Conservation (phyloP, 2,113 vertebrate species). For the Oplegnathus fasciatus region DNA sequence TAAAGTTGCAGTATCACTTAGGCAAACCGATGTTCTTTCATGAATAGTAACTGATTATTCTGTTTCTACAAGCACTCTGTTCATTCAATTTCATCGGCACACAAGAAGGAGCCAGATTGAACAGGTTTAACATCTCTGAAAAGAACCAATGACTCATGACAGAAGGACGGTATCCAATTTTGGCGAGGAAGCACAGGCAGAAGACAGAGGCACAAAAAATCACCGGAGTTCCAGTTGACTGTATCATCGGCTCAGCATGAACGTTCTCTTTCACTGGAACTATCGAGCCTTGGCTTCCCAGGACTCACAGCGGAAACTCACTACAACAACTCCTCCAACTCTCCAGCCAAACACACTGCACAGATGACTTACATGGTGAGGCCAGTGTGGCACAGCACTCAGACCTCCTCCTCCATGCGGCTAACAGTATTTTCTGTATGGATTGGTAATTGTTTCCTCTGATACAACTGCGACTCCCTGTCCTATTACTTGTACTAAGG, state of each 20-base stretch:
- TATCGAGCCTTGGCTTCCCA: conserved; percentile 60
- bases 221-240: conserved; percentile 64
- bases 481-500: too few relatives aligned
- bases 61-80: conserved; percentile 49
- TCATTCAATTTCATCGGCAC: conserved; percentile 61
- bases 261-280: conserved; percentile 62
- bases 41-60: conserved; percentile 47
- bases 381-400: conserved; percentile 7
- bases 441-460: neutral
- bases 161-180: conserved; percentile 70
- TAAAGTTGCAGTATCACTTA: conserved; percentile 14
- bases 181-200: conserved; percentile 51
- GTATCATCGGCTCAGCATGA: conserved; percentile 70
- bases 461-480: neutral
- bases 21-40: conserved; percentile 26
- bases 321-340: conserved; percentile 45
- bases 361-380: conserved; percentile 14
- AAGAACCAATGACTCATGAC: conserved; percentile 75
- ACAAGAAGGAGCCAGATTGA: conserved; percentile 56
- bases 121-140: conserved; percentile 66
- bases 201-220: conserved; percentile 57
- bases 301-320: conserved; percentile 59
- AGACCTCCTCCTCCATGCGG: conserved; percentile 7
- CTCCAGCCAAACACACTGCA: conserved; percentile 43
- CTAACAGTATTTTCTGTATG: neutral